A percentile compares a stretch with the other conserved stretches of the same genome.
Evolutionary conservation across 2,113 vertebrate species (phyloP).

Genomic region (Melanostigma gelatinosum): DNA sequence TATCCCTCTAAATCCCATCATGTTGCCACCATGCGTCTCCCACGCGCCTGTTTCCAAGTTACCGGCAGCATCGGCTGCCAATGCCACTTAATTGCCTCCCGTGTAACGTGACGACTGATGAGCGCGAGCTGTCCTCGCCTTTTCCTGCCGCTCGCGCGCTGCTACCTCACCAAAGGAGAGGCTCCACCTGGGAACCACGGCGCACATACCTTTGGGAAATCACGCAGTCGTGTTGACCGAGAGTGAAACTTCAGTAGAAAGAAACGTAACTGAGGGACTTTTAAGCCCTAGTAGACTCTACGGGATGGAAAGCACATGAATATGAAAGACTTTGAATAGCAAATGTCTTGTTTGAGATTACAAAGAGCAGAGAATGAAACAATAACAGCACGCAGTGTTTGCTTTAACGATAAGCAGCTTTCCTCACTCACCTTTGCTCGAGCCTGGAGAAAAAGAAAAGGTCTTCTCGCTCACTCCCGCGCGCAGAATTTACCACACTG

Average conservation of each 20-base stretch:
- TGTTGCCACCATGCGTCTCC: slow-evolving; percentile 69
- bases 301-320: slow-evolving; percentile 4
- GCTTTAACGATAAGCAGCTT: slow-evolving; percentile 43
- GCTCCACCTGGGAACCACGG: slow-evolving; percentile 50
- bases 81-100: slow-evolving; percentile 75
- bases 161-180: slow-evolving; percentile 25
- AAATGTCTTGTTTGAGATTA: slow-evolving; percentile 18
- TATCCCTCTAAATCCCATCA: slow-evolving; percentile 65
- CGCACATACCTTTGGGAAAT: slow-evolving; percentile 41
- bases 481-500: slow-evolving; percentile 71
- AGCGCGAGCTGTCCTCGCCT: slow-evolving; percentile 54
- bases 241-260: slow-evolving; percentile 60
- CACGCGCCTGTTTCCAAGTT: slow-evolving; percentile 77
- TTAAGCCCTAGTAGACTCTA: slow-evolving; percentile 7
- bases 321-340: slow-evolving; percentile 12
- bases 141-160: slow-evolving; percentile 38
- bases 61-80: slow-evolving; percentile 70
- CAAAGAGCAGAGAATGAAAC: slow-evolving; percentile 28
- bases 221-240: slow-evolving; percentile 27
- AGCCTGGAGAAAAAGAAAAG: slow-evolving; percentile 50
- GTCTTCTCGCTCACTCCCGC: slow-evolving; percentile 53
- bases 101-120: slow-evolving; percentile 65
- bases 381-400: slow-evolving; percentile 38
- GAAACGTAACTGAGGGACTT: slow-evolving; percentile 17
- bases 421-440: slow-evolving; percentile 66